phyloP scores from a whole-genome alignment of 2,113 vertebrate genomes.

The Siphamia tubifer region DNA sequence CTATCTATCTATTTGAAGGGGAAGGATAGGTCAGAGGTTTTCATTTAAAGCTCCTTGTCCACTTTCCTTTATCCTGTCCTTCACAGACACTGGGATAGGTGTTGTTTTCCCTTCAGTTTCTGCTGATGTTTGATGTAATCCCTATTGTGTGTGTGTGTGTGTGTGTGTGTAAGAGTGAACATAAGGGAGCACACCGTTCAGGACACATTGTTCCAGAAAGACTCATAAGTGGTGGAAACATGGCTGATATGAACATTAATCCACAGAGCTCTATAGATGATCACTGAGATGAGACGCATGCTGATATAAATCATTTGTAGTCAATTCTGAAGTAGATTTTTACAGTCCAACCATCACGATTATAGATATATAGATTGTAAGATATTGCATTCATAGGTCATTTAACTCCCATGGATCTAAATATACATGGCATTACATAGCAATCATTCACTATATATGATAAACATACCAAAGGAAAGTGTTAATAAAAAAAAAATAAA shows the following conservation, averaged over 20 bases:
- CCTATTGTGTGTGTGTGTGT: background rate
- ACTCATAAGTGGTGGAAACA: background rate
- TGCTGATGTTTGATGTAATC: background rate
- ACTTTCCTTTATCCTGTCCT: background rate
- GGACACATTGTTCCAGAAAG: background rate
- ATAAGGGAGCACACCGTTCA: background rate
- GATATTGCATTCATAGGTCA: too few relatives aligned
- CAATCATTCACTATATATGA: too few relatives aligned
- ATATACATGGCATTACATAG: too few relatives aligned
- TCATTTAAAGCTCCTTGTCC: background rate
- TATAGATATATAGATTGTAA: background rate
- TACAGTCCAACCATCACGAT: background rate
- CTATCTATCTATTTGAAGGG: too few relatives aligned
- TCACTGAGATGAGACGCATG: background rate
- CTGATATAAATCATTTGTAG: background rate
- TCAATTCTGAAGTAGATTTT: background rate
- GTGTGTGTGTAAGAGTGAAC: background rate
- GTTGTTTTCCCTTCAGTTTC: background rate
- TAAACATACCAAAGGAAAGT: too few relatives aligned
- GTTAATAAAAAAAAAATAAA: too few relatives aligned
- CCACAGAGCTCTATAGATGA: background rate
- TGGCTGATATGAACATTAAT: background rate
- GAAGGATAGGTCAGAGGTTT: conserved; percentile 12
- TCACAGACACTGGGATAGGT: conserved; percentile 17
- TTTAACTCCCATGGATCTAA: too few relatives aligned